Conservation (phyloP, 1,140 invertebrate genomes). For the Musca domestica region DNA sequence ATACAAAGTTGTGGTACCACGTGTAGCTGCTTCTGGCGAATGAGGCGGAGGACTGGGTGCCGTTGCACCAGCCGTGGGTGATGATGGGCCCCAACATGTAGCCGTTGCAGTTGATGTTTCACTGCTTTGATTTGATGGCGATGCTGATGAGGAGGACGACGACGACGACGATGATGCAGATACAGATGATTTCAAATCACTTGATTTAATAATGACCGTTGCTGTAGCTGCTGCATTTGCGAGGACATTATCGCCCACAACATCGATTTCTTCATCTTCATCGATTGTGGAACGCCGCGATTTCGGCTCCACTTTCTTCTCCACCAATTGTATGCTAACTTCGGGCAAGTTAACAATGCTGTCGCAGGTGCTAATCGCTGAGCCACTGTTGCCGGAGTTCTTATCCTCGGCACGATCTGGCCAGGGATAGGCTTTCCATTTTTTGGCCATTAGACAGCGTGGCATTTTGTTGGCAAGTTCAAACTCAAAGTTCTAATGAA, state of each 20-base stretch:
- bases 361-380: constrained; percentile 9
- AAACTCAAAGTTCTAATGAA: not conserved
- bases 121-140: constrained; percentile 29
- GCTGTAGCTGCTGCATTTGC: constrained; percentile 53
- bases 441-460: constrained; percentile 85
- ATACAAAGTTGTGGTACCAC: constrained; percentile 63
- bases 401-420: constrained; percentile 64
- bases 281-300: constrained; percentile 55
- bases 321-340: constrained; percentile 16
- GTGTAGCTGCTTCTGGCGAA: constrained; percentile 55
- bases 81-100: constrained; percentile 69
- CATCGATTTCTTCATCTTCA: constrained; percentile 81
- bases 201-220: constrained; percentile 52
- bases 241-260: constrained; percentile 63
- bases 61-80: constrained; percentile 69
- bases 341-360: constrained; percentile 1
- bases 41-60: constrained; percentile 71
- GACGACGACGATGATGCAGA: not conserved
- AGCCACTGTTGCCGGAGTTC: not conserved
- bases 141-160: constrained; percentile 22
- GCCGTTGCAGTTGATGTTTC: constrained; percentile 45
- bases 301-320: constrained; percentile 31
- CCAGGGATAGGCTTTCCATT: constrained; percentile 84
- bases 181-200: constrained; percentile 33
- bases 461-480: constrained; percentile 63